These are phyloP conservation scores for Istiophorus platypterus DNA, from an alignment of 2,113 vertebrate species.

Conservation along the genomic window DNA sequence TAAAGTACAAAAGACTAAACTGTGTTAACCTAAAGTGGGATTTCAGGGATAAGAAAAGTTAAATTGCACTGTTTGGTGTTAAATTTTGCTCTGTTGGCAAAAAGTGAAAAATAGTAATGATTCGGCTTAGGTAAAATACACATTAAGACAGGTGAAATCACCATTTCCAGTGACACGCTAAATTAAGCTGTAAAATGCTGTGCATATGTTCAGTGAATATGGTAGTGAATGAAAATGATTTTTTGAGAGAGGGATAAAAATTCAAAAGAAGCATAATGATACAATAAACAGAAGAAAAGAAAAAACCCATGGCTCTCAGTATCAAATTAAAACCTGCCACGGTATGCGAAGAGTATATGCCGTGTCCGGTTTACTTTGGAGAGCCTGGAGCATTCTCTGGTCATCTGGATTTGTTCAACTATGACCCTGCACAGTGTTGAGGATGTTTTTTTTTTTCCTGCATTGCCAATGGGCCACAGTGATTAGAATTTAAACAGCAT, in stretches of 20 bases:
- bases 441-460: conserved; percentile 48
- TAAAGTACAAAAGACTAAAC: not conserved
- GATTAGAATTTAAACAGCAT: conserved; percentile 42
- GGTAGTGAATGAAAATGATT: conserved; percentile 8
- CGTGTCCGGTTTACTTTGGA: conserved; percentile 77
- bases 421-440: conserved; percentile 75
- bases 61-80: not conserved
- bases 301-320: conserved; percentile 25
- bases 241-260: conserved; percentile 11
- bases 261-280: conserved; percentile 21
- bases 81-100: not conserved
- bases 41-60: not conserved
- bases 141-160: not conserved
- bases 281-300: conserved; percentile 49
- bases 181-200: conserved; percentile 20
- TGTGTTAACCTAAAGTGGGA: not conserved
- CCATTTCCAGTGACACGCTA: not conserved
- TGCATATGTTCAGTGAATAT: conserved; percentile 3
- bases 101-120: not conserved
- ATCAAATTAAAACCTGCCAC: conserved; percentile 65
- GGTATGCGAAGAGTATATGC: conserved; percentile 44
- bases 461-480: conserved; percentile 37
- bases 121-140: not conserved
- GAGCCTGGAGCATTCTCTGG: conserved; percentile 65
- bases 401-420: conserved; percentile 80